Base-by-base conservation (phyloP, 1,140 invertebrate species). In the Panulirus ornatus region DNA sequence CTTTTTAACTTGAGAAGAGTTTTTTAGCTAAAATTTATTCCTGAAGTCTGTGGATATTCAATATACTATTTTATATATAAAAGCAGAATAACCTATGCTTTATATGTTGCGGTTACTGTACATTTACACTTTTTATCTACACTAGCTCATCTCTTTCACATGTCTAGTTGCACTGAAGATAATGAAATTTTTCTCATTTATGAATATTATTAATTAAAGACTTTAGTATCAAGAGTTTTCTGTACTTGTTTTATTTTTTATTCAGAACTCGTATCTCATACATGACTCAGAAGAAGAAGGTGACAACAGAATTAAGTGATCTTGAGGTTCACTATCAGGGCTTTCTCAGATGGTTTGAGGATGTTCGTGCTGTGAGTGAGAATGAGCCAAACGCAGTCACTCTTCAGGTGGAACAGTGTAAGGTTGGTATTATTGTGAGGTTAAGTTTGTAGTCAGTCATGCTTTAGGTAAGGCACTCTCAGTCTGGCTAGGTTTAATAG, bases 341-440 rank as follows among this genome's bases (percentile, higher is more conserved):
- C 66, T 73, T 86, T 51, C 71, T 86, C 16, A 30, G 71, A 1
- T 86, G 84, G 84, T 86, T 40, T 76, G 84, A 86, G 27, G 70
- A 86, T 75, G 38, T 75, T 2, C 40, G 42, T 14, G 47, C 70
- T 51, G 51, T 73, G 27, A 76, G 44, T 40, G 70, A 86, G 36
- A 73, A 73, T 36, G 70, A 86, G 38, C 47, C 84, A n/a, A 73
- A 75, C 16, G 47, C 40, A 34, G 47, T 86, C 30, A 27, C 70
- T 8, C 66, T 51, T 14, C 70, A 76, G 70, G 27, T 40, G 19
- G 84, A 86, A 36, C 40, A 86, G 34, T 86, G 84, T 40, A 42
- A 86, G 84, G 84, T 86, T 38, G 54, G 84, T 75, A 73, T 6
- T 22, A 11, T 54, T n/a, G n/a, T n/a, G n/a, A n/a, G n/a, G n/a